Evolutionary conservation across 2,113 vertebrate species (phyloP).

Genomic region (Siphamia tubifer): DNA sequence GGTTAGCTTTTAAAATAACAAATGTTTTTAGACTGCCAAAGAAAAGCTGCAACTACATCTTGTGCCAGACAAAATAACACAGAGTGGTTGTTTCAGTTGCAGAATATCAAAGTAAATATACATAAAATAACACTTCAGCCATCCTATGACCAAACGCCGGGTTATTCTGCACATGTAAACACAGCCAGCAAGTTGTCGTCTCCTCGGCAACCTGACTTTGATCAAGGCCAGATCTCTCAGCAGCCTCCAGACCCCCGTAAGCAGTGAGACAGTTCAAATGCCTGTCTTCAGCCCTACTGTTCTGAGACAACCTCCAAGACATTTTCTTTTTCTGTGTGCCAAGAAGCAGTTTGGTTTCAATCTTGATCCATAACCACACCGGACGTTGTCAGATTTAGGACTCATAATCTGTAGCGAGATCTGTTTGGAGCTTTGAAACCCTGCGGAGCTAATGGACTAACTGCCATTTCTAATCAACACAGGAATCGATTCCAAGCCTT

Average conservation of each 20-base stretch:
- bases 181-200: constrained; percentile 44
- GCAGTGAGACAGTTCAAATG: constrained; percentile 37
- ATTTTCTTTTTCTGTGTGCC: constrained; percentile 64
- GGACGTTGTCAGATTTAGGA: constrained; percentile 59
- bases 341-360: constrained; percentile 71
- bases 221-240: constrained; percentile 56
- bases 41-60: neutral
- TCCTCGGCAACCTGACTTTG: constrained; percentile 57
- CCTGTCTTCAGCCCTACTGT: constrained; percentile 57
- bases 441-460: constrained; percentile 65
- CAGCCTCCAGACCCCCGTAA: constrained; percentile 38
- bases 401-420: constrained; percentile 65
- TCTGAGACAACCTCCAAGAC: constrained; percentile 38
- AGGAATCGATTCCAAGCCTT: constrained; percentile 39
- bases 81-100: too few relatives aligned
- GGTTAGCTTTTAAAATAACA: too few relatives aligned
- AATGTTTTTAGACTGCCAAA: neutral
- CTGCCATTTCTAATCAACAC: constrained; percentile 73
- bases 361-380: constrained; percentile 59
- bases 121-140: constrained; percentile 29
- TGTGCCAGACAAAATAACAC: too few relatives aligned
- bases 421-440: constrained; percentile 59
- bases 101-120: neutral
- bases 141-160: neutral
- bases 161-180: constrained; percentile 32